Conservation (phyloP, 2,888 invertebrate species). For the Aleiodes alternator region DNA sequence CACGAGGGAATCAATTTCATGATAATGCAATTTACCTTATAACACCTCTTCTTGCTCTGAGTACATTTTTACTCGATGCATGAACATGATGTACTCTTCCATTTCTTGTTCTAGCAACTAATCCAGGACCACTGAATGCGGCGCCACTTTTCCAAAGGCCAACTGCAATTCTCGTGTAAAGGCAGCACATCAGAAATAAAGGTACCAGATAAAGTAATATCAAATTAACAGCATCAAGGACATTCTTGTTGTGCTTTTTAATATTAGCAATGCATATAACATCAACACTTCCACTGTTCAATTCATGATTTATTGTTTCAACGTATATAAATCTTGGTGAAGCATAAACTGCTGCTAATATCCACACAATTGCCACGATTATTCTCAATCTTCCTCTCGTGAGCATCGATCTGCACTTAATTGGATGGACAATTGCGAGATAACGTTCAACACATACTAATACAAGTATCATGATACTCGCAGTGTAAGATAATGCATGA, state of each 20-base stretch:
- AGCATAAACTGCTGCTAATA: conserved; percentile 88
- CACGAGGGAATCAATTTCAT: background rate
- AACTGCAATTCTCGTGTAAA: conserved; percentile 89
- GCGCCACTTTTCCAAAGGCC: conserved; percentile 85
- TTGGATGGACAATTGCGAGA: conserved; percentile 90
- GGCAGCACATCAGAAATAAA: conserved; percentile 81
- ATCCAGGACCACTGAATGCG: conserved; percentile 60
- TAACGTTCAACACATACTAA: conserved; percentile 92
- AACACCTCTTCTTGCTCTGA: conserved; percentile 88
- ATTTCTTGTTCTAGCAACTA: conserved; percentile 59
- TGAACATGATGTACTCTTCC: conserved; percentile 78
- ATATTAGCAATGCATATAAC: conserved; percentile 86
- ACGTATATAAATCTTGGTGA: conserved; percentile 90
- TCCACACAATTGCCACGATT: conserved; percentile 88
- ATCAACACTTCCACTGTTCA: conserved; percentile 79
- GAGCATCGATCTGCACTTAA: conserved; percentile 88
- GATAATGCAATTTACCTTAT: conserved; percentile 75
- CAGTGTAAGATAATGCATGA: conserved; percentile 91
- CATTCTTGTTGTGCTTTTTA: conserved; percentile 86
- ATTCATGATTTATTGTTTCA: conserved; percentile 82
- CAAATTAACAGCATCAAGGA: conserved; percentile 89
- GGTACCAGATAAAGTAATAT: conserved; percentile 89
- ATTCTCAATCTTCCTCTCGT: conserved; percentile 86
- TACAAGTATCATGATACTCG: conserved; percentile 92
- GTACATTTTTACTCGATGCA: conserved; percentile 84